Evolutionary conservation across 2,888 invertebrate species (phyloP), one percentile per base, ranked within the genome.

Genomic region (Diarsia rubi): DNA sequence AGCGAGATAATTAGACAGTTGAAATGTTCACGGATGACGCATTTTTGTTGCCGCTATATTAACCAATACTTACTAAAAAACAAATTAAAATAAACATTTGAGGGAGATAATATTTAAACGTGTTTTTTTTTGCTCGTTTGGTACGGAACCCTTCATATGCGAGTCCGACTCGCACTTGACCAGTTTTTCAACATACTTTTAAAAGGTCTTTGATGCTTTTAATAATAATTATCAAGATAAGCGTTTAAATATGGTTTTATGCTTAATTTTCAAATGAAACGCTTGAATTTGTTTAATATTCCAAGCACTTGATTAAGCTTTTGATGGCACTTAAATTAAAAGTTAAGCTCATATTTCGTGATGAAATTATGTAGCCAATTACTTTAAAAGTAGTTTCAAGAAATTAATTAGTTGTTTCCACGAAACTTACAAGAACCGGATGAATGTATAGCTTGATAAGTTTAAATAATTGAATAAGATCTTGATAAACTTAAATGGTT

Each of bases 381-480:
- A 72, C 19, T 74, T 45, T 67, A 57, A 37, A 57, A 75, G 44
- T 69, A 69, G 44, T 66, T 71, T 69, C 63, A 57, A 54, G 27
- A 80, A 75, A 74, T 63, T 49, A 79, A 75, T 78, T 72, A 45
- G n/a, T 49, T 67, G n/a, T 66, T 64, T 42, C 19, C 8, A 47
- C 11, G 21, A 77, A 77, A 67, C 64, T 37, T 49, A n/a, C 2
- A 37, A n/a, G 27, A 57, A 52, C 64, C 63, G 59, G 14, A 69
- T 54, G 14, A 57, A 65, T 75, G 3, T 44, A 5, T 9, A 63
- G 47, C 69, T 65, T 69, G 64, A 67, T 69, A 42, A 69, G 12
- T 27, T 54, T 67, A 37, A 49, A 47, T 70, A 47, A 82, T 75
- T 60, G 60, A 49, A 27, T 76, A 57, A n/a, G n/a, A n/a, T n/a